These are phyloP conservation scores for Campoplex capitator DNA, from an alignment of 2,888 invertebrate genomes.

Conservation along the genomic window DNA sequence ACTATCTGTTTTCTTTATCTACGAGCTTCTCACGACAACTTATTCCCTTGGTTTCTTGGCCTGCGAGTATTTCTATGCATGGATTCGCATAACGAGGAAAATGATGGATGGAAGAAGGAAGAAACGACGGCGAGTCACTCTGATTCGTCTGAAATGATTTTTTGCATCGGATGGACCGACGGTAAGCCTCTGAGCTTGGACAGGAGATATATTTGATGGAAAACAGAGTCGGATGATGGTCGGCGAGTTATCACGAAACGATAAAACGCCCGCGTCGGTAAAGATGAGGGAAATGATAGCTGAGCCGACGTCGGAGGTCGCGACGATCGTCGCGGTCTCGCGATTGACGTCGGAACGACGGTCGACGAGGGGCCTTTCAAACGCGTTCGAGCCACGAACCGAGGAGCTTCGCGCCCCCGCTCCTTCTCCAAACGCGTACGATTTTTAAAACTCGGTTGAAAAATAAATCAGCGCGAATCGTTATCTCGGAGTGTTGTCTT, in stretches of 20 bases:
- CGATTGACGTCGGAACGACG: conserved; percentile 68
- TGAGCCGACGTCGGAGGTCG: conserved; percentile 45
- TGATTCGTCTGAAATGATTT: neutral
- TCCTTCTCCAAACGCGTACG: conserved; percentile 7
- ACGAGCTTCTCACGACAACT: neutral
- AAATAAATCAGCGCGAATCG: neutral
- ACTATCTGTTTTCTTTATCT: neutral
- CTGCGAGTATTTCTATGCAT: neutral
- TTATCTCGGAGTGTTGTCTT: neutral
- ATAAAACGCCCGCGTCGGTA: neutral
- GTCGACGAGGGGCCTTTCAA: conserved; percentile 79
- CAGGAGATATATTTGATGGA: neutral
- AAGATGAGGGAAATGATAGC: neutral
- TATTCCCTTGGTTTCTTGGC: neutral
- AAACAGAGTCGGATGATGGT: neutral
- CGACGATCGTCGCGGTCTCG: conserved; percentile 38
- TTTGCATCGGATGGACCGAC: neutral
- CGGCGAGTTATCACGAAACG: neutral
- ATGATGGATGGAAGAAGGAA: neutral
- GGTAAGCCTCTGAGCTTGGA: neutral
- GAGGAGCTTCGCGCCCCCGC: conserved; percentile 66
- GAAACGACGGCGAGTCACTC: neutral
- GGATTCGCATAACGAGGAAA: neutral
- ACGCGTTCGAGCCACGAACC: conserved; percentile 75
- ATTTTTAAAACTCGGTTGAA: neutral